Evolutionary conservation across 2,888 invertebrate genomes (phyloP).

Genomic region (Caprella mutica): DNA sequence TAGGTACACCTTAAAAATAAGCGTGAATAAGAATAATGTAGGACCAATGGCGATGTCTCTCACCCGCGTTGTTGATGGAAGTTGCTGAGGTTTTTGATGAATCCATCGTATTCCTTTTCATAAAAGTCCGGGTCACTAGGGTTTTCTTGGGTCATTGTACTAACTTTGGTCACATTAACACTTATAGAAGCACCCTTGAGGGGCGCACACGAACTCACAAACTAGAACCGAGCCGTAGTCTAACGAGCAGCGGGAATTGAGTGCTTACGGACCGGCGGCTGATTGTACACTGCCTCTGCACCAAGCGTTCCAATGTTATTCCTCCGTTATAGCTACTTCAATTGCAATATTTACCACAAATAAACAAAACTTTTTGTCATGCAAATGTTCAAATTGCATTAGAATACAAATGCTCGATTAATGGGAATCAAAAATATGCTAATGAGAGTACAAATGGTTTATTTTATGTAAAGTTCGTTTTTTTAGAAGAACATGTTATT

Average conservation of each 20-base stretch:
- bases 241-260: constrained; percentile 2
- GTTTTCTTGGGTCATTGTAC: constrained; percentile 7
- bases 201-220: constrained; percentile 11
- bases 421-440: too few species aligned
- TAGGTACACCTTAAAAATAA: too few species aligned
- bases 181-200: constrained; percentile 8
- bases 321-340: not conserved
- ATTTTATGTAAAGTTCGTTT: too few species aligned
- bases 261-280: constrained; percentile 30
- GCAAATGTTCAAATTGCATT: too few species aligned
- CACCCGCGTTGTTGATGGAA: constrained; percentile 88
- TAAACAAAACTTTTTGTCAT: too few species aligned
- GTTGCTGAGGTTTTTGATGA: constrained; percentile 71
- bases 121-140: constrained; percentile 54
- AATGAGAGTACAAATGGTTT: too few species aligned
- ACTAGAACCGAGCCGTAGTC: not conserved
- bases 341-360: not conserved
- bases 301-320: constrained; percentile 33
- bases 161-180: too few species aligned
- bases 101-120: constrained; percentile 63
- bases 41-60: too few species aligned
- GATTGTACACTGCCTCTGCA: constrained; percentile 18
- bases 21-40: too few species aligned
- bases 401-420: too few species aligned
- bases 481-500: constrained; percentile 5